Conservation (phyloP, 2,113 vertebrate genomes). For the Xiphophorus maculatus region DNA sequence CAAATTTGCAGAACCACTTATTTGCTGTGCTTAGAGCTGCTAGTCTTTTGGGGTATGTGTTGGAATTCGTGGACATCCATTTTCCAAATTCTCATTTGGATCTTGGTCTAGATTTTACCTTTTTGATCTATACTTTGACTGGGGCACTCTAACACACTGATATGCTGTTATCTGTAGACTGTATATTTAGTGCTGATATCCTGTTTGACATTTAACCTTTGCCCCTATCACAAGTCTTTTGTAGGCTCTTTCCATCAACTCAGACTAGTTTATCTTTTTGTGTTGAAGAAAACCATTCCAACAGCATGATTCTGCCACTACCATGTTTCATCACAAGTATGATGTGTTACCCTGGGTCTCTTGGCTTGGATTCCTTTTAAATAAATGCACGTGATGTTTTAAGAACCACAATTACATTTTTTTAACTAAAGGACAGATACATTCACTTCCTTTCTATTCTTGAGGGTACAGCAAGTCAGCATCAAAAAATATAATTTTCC, state of each 20-base stretch:
- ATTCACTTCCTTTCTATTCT: no score
- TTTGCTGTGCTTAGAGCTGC: neutral
- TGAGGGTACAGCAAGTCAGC: no score
- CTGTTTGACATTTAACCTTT: neutral
- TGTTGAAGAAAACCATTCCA: neutral
- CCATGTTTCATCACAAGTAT: neutral
- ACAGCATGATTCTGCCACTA: neutral
- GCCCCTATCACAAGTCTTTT: neutral
- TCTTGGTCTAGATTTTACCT: no score
- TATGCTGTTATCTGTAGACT: no score
- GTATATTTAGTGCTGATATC: neutral
- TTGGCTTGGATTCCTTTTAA: no score
- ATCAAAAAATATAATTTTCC: no score
- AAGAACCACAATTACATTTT: no score
- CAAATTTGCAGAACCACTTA: neutral
- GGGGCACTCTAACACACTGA: no score
- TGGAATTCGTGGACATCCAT: neutral
- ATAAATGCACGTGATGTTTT: no score
- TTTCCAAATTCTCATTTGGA: neutral
- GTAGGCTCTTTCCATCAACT: neutral
- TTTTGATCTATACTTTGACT: no score
- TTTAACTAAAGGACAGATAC: no score
- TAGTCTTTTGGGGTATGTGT: neutral
- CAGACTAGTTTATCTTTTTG: neutral
- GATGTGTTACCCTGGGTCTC: no score